These are phyloP conservation scores for Chloebia gouldiae DNA, from an alignment of 2,113 vertebrate species.

Conservation along the genomic window DNA sequence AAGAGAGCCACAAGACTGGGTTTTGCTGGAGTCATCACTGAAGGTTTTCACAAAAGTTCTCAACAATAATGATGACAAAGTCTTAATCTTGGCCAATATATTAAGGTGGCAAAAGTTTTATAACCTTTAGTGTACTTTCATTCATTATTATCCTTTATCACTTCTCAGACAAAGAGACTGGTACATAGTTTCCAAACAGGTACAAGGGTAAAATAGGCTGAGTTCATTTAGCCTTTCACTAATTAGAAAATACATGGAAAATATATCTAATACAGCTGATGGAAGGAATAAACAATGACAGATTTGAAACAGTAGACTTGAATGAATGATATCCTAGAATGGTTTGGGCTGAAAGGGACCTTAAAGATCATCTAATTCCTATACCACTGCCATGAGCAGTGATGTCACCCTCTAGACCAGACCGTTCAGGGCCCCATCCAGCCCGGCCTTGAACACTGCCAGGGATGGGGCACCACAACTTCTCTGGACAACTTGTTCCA, in stretches of 20 bases:
- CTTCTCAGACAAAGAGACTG: not conserved
- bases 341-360: not conserved
- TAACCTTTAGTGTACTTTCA: not conserved
- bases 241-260: not conserved
- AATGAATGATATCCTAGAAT: not conserved
- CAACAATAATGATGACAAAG: not conserved
- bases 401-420: not conserved
- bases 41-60: not conserved
- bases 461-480: not conserved
- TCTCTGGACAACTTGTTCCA: not conserved
- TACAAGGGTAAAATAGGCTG: not conserved
- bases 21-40: not conserved
- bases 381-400: not conserved
- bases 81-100: not conserved
- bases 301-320: not conserved
- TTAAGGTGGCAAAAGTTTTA: not conserved
- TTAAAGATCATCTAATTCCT: not conserved
- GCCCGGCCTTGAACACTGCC: not conserved
- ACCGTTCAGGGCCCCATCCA: not conserved
- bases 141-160: not conserved
- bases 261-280: not conserved
- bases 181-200: not conserved
- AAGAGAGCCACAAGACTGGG: not conserved
- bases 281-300: not conserved
- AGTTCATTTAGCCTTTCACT: not conserved